Base-by-base conservation (phyloP, 2,888 invertebrate species). In the Stegophylla sp. region DNA sequence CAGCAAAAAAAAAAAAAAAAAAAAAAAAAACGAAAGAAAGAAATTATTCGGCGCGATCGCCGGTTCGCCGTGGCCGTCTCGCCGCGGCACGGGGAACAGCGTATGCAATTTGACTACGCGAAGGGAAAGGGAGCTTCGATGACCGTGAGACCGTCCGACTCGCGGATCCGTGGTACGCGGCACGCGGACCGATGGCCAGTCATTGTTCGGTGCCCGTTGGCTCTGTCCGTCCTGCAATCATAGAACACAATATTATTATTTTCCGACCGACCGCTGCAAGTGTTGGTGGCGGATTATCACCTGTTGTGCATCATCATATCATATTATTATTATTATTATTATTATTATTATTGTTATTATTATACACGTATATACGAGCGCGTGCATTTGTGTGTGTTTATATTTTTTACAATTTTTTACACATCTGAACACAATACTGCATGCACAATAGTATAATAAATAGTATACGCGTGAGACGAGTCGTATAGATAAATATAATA, bases 151-250 rank as follows among this genome's bases (percentile, higher is more conserved):
- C 13, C 48, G 72, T 56, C 20, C 23, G 28, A 26, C 26, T 45
- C 63, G 7, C 53, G 48, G 56, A 41, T 26, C 56, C 43, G 59
- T 28, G 48, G 64, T 41, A 66, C 69, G 61, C 79, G 79, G 61
- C 3, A 71, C 71, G 61, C 79, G 71, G 34, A n/a, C 71, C 28
- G 69, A 48, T 12, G 20, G 48, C 9, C 79, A 79, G 79, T 79
- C 79, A 71, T 71, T 51, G 79, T 79, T 79, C 79, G 79, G 79
- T 79, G 79, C 79, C 79, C 79, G 79, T 79, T 71, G 79, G 79
- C 79, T 69, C 79, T 41, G 41, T 45, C 76, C 23, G 66, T 66
- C 53, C 75, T 41, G 64, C 53, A 45, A 53, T 66, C 64, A n/a
- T 23, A 17, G 43, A 28, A 48, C 10, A 26, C 1, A 67, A 12